Conservation (phyloP, 2,888 invertebrate genomes). For the Crossocerus cetratus region DNA sequence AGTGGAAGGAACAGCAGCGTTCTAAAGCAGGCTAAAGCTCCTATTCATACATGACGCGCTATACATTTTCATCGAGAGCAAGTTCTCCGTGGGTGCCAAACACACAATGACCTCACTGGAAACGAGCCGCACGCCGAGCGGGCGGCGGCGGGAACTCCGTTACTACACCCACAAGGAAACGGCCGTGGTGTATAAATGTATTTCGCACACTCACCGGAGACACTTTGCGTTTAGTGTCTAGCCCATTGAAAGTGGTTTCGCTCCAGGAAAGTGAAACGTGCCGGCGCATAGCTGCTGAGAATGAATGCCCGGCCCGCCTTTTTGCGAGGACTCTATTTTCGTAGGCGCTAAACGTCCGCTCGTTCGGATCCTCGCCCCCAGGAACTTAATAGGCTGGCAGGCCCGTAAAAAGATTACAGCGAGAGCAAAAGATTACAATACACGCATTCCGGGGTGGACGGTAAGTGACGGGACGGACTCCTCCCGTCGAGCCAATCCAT, state of each 20-base stretch:
- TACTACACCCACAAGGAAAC: too few relatives aligned
- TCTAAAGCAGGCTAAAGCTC: too few relatives aligned
- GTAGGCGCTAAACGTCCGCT: conserved; percentile 18
- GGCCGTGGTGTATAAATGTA: conserved; percentile 23
- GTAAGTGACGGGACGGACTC: background rate
- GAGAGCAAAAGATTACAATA: background rate
- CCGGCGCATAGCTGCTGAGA: conserved; percentile 22
- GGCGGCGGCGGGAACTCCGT: too few relatives aligned
- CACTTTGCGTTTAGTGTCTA: conserved; percentile 12
- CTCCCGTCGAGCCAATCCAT: conserved; percentile 10
- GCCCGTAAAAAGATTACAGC: background rate
- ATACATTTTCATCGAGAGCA: too few relatives aligned
- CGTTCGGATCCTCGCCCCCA: background rate
- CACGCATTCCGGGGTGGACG: background rate
- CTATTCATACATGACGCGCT: too few relatives aligned
- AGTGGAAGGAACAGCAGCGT: too few relatives aligned
- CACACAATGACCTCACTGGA: too few relatives aligned
- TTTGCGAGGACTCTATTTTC: conserved; percentile 14
- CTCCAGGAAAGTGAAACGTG: conserved; percentile 54
- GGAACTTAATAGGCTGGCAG: background rate
- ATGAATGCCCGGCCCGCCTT: conserved; percentile 15
- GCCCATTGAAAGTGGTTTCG: conserved; percentile 40
- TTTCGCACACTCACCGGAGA: background rate
- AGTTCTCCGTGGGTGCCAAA: too few relatives aligned
- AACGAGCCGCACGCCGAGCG: too few relatives aligned